Evolutionary conservation across 2,888 invertebrate genomes (phyloP).

Genomic region (Trachelus troglodyta): DNA sequence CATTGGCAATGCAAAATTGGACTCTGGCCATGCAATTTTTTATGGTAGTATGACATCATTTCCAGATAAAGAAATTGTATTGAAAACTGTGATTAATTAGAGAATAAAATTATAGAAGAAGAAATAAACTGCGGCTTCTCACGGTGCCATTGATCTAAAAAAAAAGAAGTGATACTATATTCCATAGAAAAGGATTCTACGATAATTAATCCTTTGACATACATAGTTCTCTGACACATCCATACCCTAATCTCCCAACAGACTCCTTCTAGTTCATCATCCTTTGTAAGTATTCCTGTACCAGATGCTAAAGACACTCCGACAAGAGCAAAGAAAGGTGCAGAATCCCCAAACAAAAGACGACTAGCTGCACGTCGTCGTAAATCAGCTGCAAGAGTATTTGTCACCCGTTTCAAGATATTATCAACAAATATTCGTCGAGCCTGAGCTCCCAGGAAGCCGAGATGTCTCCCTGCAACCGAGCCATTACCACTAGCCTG

Average conservation of each 20-base stretch:
- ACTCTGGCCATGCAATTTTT: not conserved
- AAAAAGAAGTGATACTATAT: not conserved
- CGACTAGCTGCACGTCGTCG: slow-evolving; percentile 74
- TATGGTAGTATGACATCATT: not conserved
- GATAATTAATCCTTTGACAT: not conserved
- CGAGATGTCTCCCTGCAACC: slow-evolving; percentile 48
- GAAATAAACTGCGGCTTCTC: not conserved
- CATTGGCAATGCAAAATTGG: not conserved
- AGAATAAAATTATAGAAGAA: not conserved
- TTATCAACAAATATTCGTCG: slow-evolving; percentile 77
- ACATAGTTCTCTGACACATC: not conserved
- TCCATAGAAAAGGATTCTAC: not conserved
- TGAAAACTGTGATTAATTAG: not conserved
- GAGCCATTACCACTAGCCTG: slow-evolving; percentile 49
- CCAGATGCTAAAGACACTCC: slow-evolving; percentile 81
- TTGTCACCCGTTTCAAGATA: slow-evolving; percentile 77
- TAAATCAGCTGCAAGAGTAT: slow-evolving; percentile 73
- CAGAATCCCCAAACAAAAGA: slow-evolving; percentile 75
- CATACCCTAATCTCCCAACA: slow-evolving; percentile 81
- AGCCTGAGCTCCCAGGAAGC: slow-evolving; percentile 71
- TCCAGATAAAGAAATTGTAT: not conserved
- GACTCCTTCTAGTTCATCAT: slow-evolving; percentile 81
- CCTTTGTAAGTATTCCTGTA: slow-evolving; percentile 78
- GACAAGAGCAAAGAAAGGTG: slow-evolving; percentile 80
- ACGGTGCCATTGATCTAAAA: not conserved